These are phyloP conservation scores for Schizopygopsis pylzovi DNA, from an alignment of 2,797 vertebrate genomes.

Conservation along the genomic window DNA sequence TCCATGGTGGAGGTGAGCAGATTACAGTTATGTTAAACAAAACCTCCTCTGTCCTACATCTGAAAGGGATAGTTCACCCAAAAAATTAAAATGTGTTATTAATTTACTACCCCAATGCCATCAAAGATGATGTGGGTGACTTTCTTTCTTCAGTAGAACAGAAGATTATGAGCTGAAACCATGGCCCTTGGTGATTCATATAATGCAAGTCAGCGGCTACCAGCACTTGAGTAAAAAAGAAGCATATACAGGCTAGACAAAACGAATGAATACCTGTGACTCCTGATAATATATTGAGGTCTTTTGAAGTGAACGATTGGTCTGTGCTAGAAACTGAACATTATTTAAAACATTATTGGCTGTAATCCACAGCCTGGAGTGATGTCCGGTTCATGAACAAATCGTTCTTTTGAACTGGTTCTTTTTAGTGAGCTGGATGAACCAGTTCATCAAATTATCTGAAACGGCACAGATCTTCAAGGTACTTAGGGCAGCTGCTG, in stretches of 20 bases:
- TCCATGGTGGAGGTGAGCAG: conserved; percentile 82
- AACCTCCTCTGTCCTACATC: background rate
- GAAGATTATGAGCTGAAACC: background rate
- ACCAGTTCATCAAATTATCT: background rate
- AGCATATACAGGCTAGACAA: background rate
- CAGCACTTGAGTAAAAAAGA: background rate
- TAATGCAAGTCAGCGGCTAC: background rate
- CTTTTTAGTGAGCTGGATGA: background rate
- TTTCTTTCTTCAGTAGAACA: background rate
- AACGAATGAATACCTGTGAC: rapidly evolving
- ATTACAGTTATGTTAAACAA: background rate
- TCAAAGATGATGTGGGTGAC: background rate
- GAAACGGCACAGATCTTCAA: background rate
- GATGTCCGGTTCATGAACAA: background rate
- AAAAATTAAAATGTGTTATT: background rate
- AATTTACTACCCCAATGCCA: background rate
- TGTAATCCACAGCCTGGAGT: background rate
- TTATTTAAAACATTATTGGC: background rate
- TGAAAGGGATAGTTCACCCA: background rate
- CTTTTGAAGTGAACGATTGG: background rate
- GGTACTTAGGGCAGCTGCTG: too few species aligned
- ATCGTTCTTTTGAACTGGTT: background rate
- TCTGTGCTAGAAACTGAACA: background rate
- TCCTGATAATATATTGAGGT: background rate
- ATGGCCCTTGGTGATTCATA: background rate